Evolutionary conservation across 2,888 invertebrate species (phyloP), one percentile per base, ranked within the genome.

Genomic region (Heteromyza rotundicornis): DNA sequence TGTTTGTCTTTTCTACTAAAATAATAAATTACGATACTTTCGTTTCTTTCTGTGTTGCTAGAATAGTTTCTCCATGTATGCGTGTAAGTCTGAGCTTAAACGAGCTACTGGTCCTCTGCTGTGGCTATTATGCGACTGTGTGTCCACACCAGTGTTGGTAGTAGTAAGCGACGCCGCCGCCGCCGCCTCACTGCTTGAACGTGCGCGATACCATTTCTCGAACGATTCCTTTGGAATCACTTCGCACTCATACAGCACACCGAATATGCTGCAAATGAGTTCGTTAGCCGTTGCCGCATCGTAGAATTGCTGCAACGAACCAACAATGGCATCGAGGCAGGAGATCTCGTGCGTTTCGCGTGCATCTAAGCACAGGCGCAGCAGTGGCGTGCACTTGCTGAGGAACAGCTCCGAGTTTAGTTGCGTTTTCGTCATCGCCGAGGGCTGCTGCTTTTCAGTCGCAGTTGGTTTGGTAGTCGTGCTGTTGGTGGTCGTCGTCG

Each of bases 211-310:
- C 80, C 81, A 81, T 59, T 81, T 81, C 35, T 80, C 76, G 59
- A 79, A 78, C 0, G 81, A 75, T 54, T 81, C 81, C 53, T 77
- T 78, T 2, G 82, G 73, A 52, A 81, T 80, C 2, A 81, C 74
- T 47, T 78, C 81, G 35, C 71, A 68, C 52, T 80, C 81, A 57
- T 77, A 78, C n/a, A 81, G 69, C 8, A 77, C 66, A 10, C 70
- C 70, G 36, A 80, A 73, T 17, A 76, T 70, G 22, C 61, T 70
- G 62, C 74, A 76, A 24, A 81, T 78, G 36, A 78, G 59, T 17
- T 78, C 74, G 62, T 70, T 71, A 7, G 77, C 78, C 17, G 71
- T 70, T 58, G 71, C 60, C 23, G 68, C 64, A 14, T 73, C 76
- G 50, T 73, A 73, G 19, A 71, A 61, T 14, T 74, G 69, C 23